These are phyloP conservation scores for Lithophane semibrunnea DNA, from an alignment of 2,888 invertebrate species.

Conservation along the genomic window DNA sequence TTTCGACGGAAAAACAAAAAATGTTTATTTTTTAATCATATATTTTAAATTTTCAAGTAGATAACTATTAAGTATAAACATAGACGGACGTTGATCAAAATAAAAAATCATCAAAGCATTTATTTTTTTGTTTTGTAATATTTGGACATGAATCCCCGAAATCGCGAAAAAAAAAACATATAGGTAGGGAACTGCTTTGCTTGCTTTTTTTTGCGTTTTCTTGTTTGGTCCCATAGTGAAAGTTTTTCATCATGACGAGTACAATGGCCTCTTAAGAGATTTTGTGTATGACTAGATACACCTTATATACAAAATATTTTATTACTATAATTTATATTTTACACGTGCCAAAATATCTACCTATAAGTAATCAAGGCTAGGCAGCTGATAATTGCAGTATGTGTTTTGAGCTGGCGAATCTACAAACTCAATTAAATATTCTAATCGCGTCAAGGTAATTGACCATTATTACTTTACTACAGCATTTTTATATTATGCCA, in stretches of 20 bases:
- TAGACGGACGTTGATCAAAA: neutral
- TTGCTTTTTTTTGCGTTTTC: too few relatives aligned
- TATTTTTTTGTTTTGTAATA: neutral
- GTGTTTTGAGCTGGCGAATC: constrained; percentile 14
- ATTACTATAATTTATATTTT: neutral
- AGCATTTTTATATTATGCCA: neutral
- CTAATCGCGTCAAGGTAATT: constrained; percentile 17
- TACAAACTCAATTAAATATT: constrained; percentile 33
- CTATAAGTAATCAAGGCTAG: constrained; percentile 2
- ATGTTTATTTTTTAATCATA: neutral
- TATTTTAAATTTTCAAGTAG: neutral
- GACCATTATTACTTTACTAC: neutral
- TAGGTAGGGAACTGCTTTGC: too few relatives aligned
- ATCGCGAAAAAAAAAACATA: too few relatives aligned
- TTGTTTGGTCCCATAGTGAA: too few relatives aligned
- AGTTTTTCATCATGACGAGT: too few relatives aligned
- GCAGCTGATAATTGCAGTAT: neutral
- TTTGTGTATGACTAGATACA: too few relatives aligned
- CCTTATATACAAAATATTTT: neutral
- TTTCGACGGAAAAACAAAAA: neutral
- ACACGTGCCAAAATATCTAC: constrained; percentile 31
- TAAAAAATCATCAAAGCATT: neutral
- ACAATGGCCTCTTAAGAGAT: too few relatives aligned
- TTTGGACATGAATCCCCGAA: too few relatives aligned
- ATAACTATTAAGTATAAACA: too few relatives aligned